Percentiles rank a stretch among this genome's conserved stretches.
phyloP scores from a whole-genome alignment of 2,113 vertebrate species.

The Rhinopithecus roxellana region DNA sequence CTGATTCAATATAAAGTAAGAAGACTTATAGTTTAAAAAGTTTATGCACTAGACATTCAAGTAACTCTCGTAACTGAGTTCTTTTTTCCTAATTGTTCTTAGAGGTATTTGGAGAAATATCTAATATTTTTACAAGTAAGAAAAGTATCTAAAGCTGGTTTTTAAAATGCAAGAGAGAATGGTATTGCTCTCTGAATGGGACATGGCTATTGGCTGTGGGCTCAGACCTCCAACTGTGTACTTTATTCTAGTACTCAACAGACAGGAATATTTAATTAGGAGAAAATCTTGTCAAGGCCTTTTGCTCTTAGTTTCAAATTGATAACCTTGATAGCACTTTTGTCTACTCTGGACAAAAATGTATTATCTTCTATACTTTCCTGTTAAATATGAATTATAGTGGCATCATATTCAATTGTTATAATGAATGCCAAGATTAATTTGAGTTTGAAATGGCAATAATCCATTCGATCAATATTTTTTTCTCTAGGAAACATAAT shows the following conservation, averaged over 20 bases:
- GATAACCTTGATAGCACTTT: slow-evolving; percentile 70
- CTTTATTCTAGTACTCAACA: slow-evolving; percentile 50
- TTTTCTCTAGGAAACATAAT: slow-evolving; percentile 10
- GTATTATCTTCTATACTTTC: slow-evolving; percentile 52
- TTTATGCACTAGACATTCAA: slow-evolving; percentile 2
- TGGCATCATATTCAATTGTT: neutral
- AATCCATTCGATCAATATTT: slow-evolving; percentile 44
- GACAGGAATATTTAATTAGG: slow-evolving; percentile 81
- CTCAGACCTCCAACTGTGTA: neutral
- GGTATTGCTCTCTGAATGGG: neutral
- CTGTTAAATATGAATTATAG: slow-evolving; percentile 22
- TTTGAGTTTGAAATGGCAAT: slow-evolving; percentile 57
- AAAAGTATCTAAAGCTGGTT: slow-evolving; percentile 40
- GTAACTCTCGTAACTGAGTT: slow-evolving; percentile 15
- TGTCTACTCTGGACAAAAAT: slow-evolving; percentile 72
- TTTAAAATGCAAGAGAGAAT: slow-evolving; percentile 42
- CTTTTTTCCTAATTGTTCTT: neutral
- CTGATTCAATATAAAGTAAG: slow-evolving; percentile 63
- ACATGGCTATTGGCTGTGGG: neutral
- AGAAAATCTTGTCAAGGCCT: slow-evolving; percentile 73
- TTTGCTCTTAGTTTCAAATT: slow-evolving; percentile 64
- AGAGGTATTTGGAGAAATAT: neutral
- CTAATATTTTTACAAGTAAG: slow-evolving; percentile 48
- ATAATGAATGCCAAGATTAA: neutral
- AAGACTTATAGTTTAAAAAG: slow-evolving; percentile 50